A percentile compares a stretch with the other conserved stretches of the same genome.
Evolutionary conservation across 2,797 vertebrate species (phyloP).

Genomic region (Acipenser transmontanus): DNA sequence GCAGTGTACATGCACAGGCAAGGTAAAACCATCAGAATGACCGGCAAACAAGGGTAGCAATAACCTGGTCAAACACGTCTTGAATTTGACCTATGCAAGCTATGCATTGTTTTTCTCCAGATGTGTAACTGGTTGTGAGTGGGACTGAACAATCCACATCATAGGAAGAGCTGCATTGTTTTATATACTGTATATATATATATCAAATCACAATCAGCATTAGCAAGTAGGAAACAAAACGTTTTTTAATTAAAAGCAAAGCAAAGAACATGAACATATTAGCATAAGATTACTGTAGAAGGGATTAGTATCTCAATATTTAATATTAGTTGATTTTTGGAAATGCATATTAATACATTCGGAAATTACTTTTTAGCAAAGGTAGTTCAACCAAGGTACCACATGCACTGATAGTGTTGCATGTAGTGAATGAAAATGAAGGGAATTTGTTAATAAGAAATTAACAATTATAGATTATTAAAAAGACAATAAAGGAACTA

Average conservation of each 20-base stretch:
- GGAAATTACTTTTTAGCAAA: conserved; percentile 5
- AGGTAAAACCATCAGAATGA: neutral
- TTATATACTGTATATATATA: neutral
- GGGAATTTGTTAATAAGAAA: neutral
- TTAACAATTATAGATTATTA: neutral
- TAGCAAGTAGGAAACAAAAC: neutral
- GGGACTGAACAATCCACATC: neutral
- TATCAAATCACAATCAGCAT: conserved; percentile 4
- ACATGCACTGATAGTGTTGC: neutral
- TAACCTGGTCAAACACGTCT: neutral
- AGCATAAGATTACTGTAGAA: conserved; percentile 10
- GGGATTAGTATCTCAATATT: conserved; percentile 17
- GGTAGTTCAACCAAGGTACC: conserved; percentile 3
- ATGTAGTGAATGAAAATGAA: neutral
- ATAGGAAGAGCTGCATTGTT: neutral
- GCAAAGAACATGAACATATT: conserved; percentile 11
- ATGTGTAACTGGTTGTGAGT: neutral
- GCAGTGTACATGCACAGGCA: neutral
- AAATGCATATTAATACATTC: conserved; percentile 2
- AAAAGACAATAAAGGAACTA: too few species aligned
- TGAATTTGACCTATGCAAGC: neutral
- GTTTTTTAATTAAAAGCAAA: conserved; percentile 13
- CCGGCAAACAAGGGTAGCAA: neutral
- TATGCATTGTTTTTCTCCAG: conserved; percentile 1
- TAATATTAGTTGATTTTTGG: conserved; percentile 8